Base-by-base conservation (phyloP, 1,140 invertebrate genomes). In the Nilaparvata lugens region DNA sequence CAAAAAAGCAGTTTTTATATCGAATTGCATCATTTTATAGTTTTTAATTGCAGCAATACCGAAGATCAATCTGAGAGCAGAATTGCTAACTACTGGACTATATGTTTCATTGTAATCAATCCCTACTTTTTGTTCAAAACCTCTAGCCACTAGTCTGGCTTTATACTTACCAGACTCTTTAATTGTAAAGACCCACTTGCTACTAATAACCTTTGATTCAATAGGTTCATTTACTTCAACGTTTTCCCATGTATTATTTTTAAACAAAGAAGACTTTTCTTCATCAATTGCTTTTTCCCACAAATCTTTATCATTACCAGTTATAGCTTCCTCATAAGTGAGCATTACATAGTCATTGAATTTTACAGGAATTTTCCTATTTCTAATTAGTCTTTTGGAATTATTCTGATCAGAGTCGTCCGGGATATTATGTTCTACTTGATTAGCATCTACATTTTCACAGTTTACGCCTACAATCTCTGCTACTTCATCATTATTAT, bases 131-230 rank as follows among this genome's bases (percentile, higher is more conserved):
- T 75, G 72, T 21, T 61, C 62, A 53, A 65, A 76, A 0, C 75
- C 74, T 63, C 71, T 71, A 9, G 68, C 71, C 7, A 78, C 74
- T 28, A 75, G 65, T 24, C 74, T 58, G 14, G 75, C 74, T 65
- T 75, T 75, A 62, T 69, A 59, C 2, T 45, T 28, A 16, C 54
- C 57, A 59, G 43, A 42, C 24, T 59, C 43, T 52, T 65, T 66
- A 40, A 42, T 56, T 25, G 35, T 18, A 28, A 64, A 64, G 3
- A 66, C 58, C 65, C 63, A 66, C 62, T 61, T 66, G 19, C 16
- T 52, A 28, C 45, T 57, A 2, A 66, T 18, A 9, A 64, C 18
- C 55, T 57, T 58, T 48, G 48, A 52, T 11, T 59, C 52, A 14
- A 62, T 45, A 6, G 38, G 9, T 43, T 58, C 63, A 66, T 67